phyloP scores from a whole-genome alignment of 2,888 invertebrate genomes.

The Antheraea yamamai region DNA sequence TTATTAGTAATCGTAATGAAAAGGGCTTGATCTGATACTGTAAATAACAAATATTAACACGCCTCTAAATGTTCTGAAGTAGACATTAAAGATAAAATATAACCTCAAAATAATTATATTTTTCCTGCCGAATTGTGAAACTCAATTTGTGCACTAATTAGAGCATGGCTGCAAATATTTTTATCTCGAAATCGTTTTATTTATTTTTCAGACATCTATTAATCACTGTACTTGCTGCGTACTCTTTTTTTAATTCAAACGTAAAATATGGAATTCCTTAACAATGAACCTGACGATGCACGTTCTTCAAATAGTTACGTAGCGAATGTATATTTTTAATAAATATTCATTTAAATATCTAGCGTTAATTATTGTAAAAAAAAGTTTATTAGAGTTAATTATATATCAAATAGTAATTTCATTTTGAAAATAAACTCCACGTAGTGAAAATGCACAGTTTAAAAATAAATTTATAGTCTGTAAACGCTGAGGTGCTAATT shows the following conservation, averaged over 20 bases:
- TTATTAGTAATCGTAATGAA: not conserved
- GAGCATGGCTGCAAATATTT: not conserved
- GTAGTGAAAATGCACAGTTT: not conserved
- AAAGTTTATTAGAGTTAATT: not conserved
- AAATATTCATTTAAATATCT: not conserved
- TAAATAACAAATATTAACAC: not conserved
- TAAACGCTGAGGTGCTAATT: constrained; percentile 22
- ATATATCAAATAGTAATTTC: not conserved
- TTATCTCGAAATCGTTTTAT: not conserved
- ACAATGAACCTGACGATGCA: not conserved
- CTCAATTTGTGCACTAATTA: not conserved
- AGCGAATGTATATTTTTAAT: not conserved
- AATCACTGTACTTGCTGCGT: too few species aligned
- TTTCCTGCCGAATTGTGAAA: not conserved
- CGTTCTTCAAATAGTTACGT: not conserved
- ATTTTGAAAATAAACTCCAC: not conserved
- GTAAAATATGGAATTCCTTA: not conserved
- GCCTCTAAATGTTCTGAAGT: not conserved
- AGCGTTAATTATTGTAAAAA: not conserved
- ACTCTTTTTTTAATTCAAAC: not conserved
- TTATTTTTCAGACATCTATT: too few species aligned
- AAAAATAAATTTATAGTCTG: constrained; percentile 16
- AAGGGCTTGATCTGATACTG: not conserved
- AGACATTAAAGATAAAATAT: constrained; percentile 3
- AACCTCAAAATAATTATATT: constrained; percentile 1